A percentile compares a stretch with the other conserved stretches of the same genome.
phyloP scores from a whole-genome alignment of 2,888 invertebrate genomes.

The Diabrotica balteata region DNA sequence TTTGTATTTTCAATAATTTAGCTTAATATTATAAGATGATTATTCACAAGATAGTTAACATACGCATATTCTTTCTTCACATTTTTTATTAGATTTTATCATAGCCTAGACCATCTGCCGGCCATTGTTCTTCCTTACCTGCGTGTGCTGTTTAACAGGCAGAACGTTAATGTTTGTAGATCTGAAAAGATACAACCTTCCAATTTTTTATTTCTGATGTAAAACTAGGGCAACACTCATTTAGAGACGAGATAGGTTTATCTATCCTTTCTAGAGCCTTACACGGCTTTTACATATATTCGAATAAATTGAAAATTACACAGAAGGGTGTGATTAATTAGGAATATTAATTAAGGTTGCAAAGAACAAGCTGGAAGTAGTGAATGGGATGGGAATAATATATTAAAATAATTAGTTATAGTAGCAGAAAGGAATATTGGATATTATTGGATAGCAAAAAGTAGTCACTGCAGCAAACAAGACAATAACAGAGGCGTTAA shows the following conservation, averaged over 20 bases:
- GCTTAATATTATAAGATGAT: no score
- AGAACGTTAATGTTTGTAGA: slow-evolving; percentile 12
- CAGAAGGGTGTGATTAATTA: background rate
- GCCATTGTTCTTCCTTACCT: background rate
- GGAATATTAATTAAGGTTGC: background rate
- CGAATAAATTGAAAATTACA: background rate
- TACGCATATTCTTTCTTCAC: background rate
- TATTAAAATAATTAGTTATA: background rate
- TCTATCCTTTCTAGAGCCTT: slow-evolving; percentile 4
- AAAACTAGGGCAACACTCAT: slow-evolving; percentile 10
- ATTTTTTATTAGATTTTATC: background rate
- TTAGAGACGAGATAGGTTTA: slow-evolving; percentile 8
- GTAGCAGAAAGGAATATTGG: background rate
- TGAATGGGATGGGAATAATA: background rate
- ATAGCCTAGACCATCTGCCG: background rate
- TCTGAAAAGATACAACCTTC: slow-evolving; percentile 8
- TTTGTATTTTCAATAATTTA: no score
- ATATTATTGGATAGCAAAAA: background rate
- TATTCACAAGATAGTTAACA: background rate
- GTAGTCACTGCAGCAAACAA: no score
- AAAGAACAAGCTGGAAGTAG: background rate
- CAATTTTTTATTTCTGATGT: slow-evolving; percentile 5
- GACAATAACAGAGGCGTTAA: no score
- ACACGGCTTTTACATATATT: slow-evolving; percentile 8
- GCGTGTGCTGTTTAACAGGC: background rate